Base-by-base conservation (phyloP, 1,140 invertebrate species). In the Trinorchestia longiramus region DNA sequence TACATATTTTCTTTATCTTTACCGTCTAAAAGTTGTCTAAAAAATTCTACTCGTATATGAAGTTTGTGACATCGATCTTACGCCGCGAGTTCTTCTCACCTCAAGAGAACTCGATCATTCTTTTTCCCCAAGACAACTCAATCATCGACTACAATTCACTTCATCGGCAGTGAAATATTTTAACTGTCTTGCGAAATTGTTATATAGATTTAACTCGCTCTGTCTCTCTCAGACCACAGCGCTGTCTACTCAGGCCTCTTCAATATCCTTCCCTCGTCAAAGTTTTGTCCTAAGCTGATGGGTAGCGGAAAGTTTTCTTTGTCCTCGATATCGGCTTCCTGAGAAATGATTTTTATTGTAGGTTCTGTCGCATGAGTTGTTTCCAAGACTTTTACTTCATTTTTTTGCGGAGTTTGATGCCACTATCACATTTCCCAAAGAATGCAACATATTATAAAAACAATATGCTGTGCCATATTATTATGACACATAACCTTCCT, bases 241-340 rank as follows among this genome's bases (percentile, higher is more conserved):
- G 28, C 62, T 77, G 62, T 23, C 62, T 23, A 11, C 62, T 77
- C 8, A 15, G 28, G 28, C 62, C 62, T 77, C 62, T 19, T 77
- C 62, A 77, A 77, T 77, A 77, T 77, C 62, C 62, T 11, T 77
- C 62, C 28, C 62, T 77, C 62, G 62, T 77, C 8, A 77, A 90
- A 90, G 88, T 90, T 90, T 90, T 41, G 88, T 90, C 41, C 43
- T 42, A 43, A 41, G 41, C 88, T 90, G 88, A 90, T 90, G 88
- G 88, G 43, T 90, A 43, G 43, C 4, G 87, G 17, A 41, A 90
- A 90, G 41, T 90, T 90, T 90, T 90, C 88, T 90, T 90, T 90
- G 88, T 90, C 43, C 11, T 90, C 88, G 88, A 90, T 90, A 90
- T 90, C 43, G 88, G 88, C 28, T 90, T 90, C 43, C 88, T 41